Evolutionary conservation across 2,113 vertebrate genomes (phyloP), one percentile per base, ranked within the genome.

Genomic region (Lethenteron camtschaticum): DNA sequence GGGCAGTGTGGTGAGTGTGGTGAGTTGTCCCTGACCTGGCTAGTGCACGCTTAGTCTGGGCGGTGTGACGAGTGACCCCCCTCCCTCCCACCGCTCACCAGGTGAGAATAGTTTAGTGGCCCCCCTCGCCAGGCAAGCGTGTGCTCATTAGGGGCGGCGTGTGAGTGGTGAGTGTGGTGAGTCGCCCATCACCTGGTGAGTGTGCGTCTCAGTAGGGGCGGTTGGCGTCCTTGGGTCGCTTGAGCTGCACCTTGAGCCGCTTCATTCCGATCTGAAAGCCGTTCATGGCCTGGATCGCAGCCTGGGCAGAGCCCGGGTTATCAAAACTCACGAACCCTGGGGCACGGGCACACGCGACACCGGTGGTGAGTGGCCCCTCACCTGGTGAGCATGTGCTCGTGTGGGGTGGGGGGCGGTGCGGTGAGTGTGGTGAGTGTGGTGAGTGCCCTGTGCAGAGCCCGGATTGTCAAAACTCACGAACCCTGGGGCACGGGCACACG

Each of bases 401-500:
- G 95, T 96, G 72, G 90, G 89, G 76, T 92, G 90, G 78, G 82
- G 18, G 88, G 91, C 94, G 16, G 96, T 88, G 81, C 95, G 92
- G 80, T 20, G 20, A 20, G 20, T 20, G 20, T 20, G 20, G 20
- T 96, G 96, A 81, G 94, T 88, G 78, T 97, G 91, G 78, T 90
- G 90, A 73, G 89, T 91, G 60, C 88, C 86, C 80, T 96, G 94
- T 56, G 94, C 94, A 70, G 91, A 96, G 74, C 89, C 85, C 0
- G 94, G 94, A 84, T 96, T 96, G 83, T 97, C 94, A 74, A 97
- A 97, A 81, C 94, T 97, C 80, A 97, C 94, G 75, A 97, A 97
- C 72, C 94, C 94, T 96, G 81, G 0, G 70, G 73, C 63, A 20
- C 24, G 63, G 63, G 63, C 41, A 41, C 41, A 41, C 41, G 41